A percentile compares a stretch with the other conserved stretches of the same genome.
These are phyloP conservation scores for Argyresthia albistria DNA, from an alignment of 2,888 invertebrate genomes.

Conservation along the genomic window DNA sequence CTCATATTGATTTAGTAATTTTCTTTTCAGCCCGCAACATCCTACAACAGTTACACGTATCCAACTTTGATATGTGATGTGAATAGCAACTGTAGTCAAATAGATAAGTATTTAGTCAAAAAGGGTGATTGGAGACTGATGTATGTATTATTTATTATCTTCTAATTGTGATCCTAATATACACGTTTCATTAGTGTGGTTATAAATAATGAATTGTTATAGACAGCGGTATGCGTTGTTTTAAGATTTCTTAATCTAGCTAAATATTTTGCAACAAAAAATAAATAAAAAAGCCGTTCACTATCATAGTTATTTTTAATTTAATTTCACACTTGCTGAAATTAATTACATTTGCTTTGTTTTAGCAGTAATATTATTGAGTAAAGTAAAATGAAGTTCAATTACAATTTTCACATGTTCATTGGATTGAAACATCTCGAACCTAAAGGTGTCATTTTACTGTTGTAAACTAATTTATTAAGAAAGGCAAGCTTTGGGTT, in stretches of 20 bases:
- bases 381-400: not conserved
- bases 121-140: too few relatives aligned
- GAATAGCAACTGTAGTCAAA: too few relatives aligned
- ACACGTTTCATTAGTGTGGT: too few relatives aligned
- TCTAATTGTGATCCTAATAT: too few relatives aligned
- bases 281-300: not conserved
- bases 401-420: too few relatives aligned
- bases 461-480: slow-evolving; percentile 38
- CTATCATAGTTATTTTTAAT: not conserved
- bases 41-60: slow-evolving; percentile 84
- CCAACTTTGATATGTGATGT: slow-evolving; percentile 78
- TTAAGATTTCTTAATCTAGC: too few relatives aligned
- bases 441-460: too few relatives aligned
- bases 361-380: not conserved
- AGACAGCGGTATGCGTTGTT: too few relatives aligned
- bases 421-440: too few relatives aligned
- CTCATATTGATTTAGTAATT: not conserved
- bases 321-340: not conserved
- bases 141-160: too few relatives aligned
- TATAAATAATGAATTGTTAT: too few relatives aligned
- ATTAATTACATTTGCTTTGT: not conserved
- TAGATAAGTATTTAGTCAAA: too few relatives aligned
- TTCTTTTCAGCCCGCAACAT: slow-evolving; percentile 82
- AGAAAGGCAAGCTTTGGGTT: slow-evolving; percentile 57
- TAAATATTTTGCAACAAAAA: not conserved